Percentiles rank a stretch among this genome's conserved stretches.
phyloP scores from a whole-genome alignment of 2,888 invertebrate genomes.

The Gonocerus acuteangulatus region DNA sequence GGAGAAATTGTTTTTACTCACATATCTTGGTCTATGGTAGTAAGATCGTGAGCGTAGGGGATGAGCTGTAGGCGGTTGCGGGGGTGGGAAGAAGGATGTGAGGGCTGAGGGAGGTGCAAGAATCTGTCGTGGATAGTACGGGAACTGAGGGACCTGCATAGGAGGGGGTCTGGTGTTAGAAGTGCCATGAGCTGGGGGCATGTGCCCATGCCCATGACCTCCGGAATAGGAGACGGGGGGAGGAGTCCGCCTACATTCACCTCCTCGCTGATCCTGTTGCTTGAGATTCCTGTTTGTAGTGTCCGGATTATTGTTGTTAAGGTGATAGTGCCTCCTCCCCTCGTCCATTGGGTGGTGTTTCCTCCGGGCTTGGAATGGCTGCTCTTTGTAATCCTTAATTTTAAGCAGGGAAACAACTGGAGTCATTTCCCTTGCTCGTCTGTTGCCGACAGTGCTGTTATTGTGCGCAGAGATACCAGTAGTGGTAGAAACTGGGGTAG shows the following conservation, averaged over 20 bases:
- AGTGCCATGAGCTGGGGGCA: too few relatives aligned
- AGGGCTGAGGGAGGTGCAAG: slow-evolving; percentile 3
- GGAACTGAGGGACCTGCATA: slow-evolving; percentile 12
- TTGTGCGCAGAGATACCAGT: too few relatives aligned
- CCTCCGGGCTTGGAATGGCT: neutral
- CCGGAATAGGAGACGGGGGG: neutral
- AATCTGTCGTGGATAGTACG: slow-evolving; percentile 15
- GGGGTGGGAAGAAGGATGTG: slow-evolving; percentile 9
- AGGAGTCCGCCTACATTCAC: neutral
- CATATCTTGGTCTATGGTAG: slow-evolving; percentile 18
- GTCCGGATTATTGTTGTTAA: neutral
- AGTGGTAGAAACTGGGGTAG: too few relatives aligned
- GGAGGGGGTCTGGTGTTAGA: neutral
- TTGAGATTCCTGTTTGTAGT: neutral
- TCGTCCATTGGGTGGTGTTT: neutral
- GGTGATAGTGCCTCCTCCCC: neutral
- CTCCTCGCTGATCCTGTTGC: neutral
- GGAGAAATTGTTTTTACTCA: slow-evolving; percentile 3
- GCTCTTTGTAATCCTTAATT: slow-evolving; percentile 1
- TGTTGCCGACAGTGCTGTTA: neutral
- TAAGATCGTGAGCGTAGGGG: slow-evolving; percentile 1
- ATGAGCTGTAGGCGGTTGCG: neutral
- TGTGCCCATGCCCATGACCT: too few relatives aligned
- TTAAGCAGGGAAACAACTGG: slow-evolving; percentile 11
- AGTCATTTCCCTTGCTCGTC: neutral